Evolutionary conservation across 2,797 vertebrate species (phyloP).

Genomic region (Neolamprologus multifasciatus): DNA sequence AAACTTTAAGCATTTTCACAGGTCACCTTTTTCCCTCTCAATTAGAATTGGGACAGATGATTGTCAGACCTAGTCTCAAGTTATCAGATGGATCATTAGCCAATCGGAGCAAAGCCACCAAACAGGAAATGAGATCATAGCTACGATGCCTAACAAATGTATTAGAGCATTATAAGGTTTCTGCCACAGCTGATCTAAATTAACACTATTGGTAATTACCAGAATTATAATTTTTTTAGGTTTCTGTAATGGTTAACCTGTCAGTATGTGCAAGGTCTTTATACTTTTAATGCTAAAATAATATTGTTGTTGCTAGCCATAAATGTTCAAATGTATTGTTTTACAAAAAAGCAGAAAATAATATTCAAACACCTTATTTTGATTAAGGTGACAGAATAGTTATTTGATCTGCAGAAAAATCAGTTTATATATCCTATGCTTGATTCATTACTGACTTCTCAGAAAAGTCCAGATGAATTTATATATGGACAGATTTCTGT

Average conservation of each 20-base stretch:
- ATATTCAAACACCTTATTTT: neutral
- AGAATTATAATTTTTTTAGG: neutral
- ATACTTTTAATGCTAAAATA: neutral
- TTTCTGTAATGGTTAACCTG: neutral
- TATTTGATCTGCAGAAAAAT: neutral
- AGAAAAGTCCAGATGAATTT: neutral
- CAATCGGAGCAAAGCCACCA: neutral
- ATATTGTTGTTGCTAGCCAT: neutral
- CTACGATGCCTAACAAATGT: neutral
- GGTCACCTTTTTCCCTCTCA: neutral
- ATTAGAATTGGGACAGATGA: neutral
- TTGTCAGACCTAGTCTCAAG: neutral
- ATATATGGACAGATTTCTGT: neutral
- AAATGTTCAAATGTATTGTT: neutral
- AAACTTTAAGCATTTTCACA: neutral
- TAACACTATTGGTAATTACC: neutral
- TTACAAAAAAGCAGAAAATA: neutral
- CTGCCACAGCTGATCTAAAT: neutral
- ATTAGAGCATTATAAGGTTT: neutral
- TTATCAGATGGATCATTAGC: neutral
- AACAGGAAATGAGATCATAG: neutral
- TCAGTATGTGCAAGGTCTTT: neutral
- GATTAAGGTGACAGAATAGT: neutral
- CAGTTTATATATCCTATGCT: neutral
- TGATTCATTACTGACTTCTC: neutral